phyloP scores from a whole-genome alignment of 2,797 vertebrate genomes.

The Pitangus sulphuratus region DNA sequence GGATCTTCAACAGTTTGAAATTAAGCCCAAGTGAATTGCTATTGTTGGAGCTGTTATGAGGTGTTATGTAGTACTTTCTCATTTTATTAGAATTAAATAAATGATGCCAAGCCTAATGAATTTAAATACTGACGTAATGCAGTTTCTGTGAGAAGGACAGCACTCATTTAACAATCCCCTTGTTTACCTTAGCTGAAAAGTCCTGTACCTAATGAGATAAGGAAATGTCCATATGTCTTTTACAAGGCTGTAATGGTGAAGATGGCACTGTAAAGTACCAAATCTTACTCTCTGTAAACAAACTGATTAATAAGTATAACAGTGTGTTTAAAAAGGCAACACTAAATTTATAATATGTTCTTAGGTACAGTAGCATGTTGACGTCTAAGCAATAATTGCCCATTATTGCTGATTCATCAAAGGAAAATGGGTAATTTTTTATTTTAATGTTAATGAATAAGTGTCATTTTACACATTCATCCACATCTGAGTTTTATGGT shows the following conservation, averaged over 20 bases:
- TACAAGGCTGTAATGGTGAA: background rate
- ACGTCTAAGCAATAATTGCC: background rate
- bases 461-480: background rate
- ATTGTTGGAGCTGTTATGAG: background rate
- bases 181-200: background rate
- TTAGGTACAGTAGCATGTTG: background rate
- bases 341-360: background rate
- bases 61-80: background rate
- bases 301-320: background rate
- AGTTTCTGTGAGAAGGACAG: background rate
- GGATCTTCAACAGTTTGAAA: background rate
- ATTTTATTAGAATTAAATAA: constrained; percentile 32
- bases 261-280: background rate
- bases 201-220: background rate
- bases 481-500: background rate
- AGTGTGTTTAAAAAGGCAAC: background rate
- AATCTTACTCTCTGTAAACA: background rate
- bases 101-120: background rate
- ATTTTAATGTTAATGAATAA: background rate
- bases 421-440: background rate
- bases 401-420: background rate
- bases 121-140: background rate
- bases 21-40: constrained; percentile 18
- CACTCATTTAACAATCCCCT: background rate
- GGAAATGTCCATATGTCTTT: background rate